Conservation (phyloP, 2,888 invertebrate species). For the Hypselothyrea guttata region DNA sequence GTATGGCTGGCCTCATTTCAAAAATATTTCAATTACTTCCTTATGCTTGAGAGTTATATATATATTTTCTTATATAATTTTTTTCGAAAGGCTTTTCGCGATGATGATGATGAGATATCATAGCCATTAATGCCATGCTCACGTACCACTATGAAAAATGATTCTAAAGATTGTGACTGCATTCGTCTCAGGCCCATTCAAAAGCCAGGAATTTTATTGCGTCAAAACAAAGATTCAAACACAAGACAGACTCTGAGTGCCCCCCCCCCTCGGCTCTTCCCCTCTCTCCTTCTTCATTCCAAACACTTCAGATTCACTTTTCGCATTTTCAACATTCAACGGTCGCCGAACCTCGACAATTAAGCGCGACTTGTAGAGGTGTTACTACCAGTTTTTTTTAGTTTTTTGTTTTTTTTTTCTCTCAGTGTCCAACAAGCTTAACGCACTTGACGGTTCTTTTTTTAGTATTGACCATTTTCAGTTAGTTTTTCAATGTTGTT, state of each 20-base stretch:
- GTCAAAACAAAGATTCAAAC: conserved; percentile 33
- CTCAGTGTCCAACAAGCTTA: conserved; percentile 28
- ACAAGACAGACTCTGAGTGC: conserved; percentile 28
- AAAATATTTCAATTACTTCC: conserved; percentile 16
- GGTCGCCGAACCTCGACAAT: conserved; percentile 47
- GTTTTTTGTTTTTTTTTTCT: neutral
- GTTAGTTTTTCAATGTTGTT: conserved; percentile 23
- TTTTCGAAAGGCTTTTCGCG: conserved; percentile 35
- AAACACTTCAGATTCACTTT: conserved; percentile 60
- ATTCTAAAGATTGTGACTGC: conserved; percentile 54
- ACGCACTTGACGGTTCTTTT: conserved; percentile 44
- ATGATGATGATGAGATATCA: conserved; percentile 32
- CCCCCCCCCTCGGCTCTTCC: neutral
- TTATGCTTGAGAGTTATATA: too few species aligned
- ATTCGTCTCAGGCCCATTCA: conserved; percentile 16
- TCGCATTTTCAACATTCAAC: conserved; percentile 34
- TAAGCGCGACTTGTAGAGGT: conserved; percentile 30
- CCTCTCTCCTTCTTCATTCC: neutral
- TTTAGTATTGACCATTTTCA: conserved; percentile 32
- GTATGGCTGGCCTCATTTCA: conserved; percentile 26
- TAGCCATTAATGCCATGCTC: conserved; percentile 54
- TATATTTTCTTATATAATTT: neutral
- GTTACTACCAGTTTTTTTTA: conserved; percentile 21
- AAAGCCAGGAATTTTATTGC: conserved; percentile 49
- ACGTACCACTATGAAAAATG: conserved; percentile 48